These are phyloP conservation scores for Pristionchus japonicus DNA, from an alignment of 2,888 invertebrate genomes.

Conservation along the genomic window DNA sequence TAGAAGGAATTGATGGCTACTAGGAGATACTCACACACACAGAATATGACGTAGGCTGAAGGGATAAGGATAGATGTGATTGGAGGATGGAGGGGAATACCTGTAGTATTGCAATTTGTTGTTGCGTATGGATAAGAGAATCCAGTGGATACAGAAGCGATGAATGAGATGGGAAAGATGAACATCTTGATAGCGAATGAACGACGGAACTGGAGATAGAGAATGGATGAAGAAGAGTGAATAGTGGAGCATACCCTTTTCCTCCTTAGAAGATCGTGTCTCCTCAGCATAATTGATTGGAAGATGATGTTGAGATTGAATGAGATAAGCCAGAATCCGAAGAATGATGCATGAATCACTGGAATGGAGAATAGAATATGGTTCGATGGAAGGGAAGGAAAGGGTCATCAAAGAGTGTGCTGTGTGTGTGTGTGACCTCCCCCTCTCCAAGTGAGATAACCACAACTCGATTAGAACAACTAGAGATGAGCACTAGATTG, in stretches of 20 bases:
- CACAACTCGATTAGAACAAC: background rate
- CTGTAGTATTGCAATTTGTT: conserved; percentile 59
- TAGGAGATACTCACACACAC: conserved; percentile 26
- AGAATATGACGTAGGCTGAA: conserved; percentile 24
- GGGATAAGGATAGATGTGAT: background rate
- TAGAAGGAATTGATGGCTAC: conserved; percentile 24
- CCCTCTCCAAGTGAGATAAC: background rate
- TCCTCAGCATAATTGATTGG: conserved; percentile 28
- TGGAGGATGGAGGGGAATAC: conserved; percentile 50
- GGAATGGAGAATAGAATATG: conserved; percentile 46
- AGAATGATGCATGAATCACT: conserved; percentile 70
- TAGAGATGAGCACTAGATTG: background rate
- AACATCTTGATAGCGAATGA: conserved; percentile 69
- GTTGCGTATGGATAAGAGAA: conserved; percentile 68
- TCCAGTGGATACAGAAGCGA: conserved; percentile 71
- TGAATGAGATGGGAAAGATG: conserved; percentile 65
- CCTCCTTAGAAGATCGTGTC: background rate
- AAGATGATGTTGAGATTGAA: conserved; percentile 74
- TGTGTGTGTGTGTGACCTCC: too few relatives aligned
- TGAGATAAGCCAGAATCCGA: conserved; percentile 68
- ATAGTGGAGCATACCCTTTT: background rate
- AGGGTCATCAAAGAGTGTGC: background rate
- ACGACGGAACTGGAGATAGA: conserved; percentile 59
- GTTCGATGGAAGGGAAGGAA: background rate
- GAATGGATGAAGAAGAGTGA: background rate